phyloP scores from a whole-genome alignment of 2,888 invertebrate genomes.

The Chymomyza procnemis region DNA sequence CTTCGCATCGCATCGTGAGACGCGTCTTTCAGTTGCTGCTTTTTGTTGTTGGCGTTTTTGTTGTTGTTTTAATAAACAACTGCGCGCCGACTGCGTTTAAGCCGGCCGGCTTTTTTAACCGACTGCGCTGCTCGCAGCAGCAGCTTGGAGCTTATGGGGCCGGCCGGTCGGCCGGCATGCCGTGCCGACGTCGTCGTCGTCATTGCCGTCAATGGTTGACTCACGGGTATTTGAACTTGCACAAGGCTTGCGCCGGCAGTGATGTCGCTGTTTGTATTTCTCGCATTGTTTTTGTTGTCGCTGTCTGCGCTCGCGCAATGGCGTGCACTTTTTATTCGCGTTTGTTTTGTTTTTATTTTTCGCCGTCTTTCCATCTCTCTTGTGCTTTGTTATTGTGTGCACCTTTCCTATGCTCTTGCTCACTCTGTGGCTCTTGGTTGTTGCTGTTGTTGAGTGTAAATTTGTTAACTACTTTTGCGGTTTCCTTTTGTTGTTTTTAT shows the following conservation, averaged over 20 bases:
- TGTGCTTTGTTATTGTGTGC: slow-evolving; percentile 11
- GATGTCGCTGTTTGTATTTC: neutral
- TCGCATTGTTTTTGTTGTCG: neutral
- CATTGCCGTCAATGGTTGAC: slow-evolving; percentile 44
- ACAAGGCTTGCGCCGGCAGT: slow-evolving; percentile 41
- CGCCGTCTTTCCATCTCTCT: slow-evolving; percentile 22
- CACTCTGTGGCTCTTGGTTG: neutral
- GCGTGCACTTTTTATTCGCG: slow-evolving; percentile 39
- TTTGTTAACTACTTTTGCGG: slow-evolving; percentile 57
- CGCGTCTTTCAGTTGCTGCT: slow-evolving; percentile 29
- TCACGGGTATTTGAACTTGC: slow-evolving; percentile 74
- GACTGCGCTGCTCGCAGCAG: neutral
- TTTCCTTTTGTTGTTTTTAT: slow-evolving; percentile 28
- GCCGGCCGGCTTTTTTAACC: slow-evolving; percentile 6
- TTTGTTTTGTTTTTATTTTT: slow-evolving; percentile 33
- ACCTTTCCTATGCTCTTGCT: slow-evolving; percentile 3
- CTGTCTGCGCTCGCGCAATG: slow-evolving; percentile 58
- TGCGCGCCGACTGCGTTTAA: slow-evolving; percentile 6
- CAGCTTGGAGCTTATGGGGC: neutral
- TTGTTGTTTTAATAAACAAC: slow-evolving; percentile 14
- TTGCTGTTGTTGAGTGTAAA: slow-evolving; percentile 19
- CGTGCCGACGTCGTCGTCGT: slow-evolving; percentile 11
- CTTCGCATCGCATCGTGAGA: neutral
- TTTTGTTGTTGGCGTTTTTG: slow-evolving; percentile 31
- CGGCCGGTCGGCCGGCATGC: neutral